Percentiles rank a stretch among this genome's conserved stretches.
These are phyloP conservation scores for Drosophila paulistorum DNA, from an alignment of 1,140 invertebrate genomes.

Conservation along the genomic window DNA sequence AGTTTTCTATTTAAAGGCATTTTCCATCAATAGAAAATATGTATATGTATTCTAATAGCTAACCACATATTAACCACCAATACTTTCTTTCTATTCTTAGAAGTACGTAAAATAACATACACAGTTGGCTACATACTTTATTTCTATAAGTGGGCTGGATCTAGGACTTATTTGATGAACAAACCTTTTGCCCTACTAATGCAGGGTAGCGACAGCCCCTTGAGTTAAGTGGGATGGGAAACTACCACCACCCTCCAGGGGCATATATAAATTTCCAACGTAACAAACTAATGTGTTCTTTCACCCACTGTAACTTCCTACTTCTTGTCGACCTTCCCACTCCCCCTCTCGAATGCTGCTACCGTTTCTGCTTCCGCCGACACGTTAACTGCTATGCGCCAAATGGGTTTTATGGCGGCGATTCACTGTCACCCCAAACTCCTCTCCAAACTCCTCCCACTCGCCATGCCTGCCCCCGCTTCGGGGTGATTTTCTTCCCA, in stretches of 20 bases:
- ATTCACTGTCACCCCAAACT: constrained; percentile 7
- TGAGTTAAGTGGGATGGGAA: too few species aligned
- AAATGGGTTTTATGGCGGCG: constrained; percentile 76
- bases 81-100: too few species aligned
- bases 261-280: too few species aligned
- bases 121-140: too few species aligned
- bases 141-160: too few species aligned
- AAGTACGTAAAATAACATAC: too few species aligned
- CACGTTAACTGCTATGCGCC: constrained; percentile 72
- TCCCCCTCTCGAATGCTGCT: constrained; percentile 5
- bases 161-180: too few species aligned
- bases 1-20: background rate
- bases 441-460: background rate
- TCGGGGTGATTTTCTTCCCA: constrained; percentile 30
- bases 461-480: background rate
- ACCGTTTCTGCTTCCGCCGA: constrained; percentile 14
- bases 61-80: too few species aligned
- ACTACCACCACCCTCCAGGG: too few species aligned
- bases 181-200: too few species aligned
- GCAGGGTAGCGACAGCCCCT: too few species aligned
- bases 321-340: background rate
- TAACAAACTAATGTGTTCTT: constrained; percentile 25
- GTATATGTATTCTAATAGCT: too few species aligned
- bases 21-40: constrained; percentile 16
- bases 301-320: constrained; percentile 28